These are phyloP conservation scores for Eira barbara DNA, from an alignment of 2,113 vertebrate species.

Conservation along the genomic window DNA sequence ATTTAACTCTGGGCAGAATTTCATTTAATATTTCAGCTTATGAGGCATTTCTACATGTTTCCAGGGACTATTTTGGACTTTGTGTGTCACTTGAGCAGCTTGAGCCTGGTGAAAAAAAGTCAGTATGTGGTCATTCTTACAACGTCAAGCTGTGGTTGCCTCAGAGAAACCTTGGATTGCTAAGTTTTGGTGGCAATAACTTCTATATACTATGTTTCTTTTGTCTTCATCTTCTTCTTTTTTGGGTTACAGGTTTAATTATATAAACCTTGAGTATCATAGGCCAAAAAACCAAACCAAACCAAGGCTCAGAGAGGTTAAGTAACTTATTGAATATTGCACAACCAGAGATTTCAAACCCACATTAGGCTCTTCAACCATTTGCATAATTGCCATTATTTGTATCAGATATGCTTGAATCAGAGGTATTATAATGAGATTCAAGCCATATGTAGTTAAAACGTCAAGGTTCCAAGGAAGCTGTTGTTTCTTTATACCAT, in stretches of 20 bases:
- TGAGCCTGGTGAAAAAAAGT: background rate
- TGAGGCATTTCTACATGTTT: background rate
- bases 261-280: background rate
- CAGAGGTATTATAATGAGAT: background rate
- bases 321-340: background rate
- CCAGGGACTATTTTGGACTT: background rate
- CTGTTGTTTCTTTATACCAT: background rate
- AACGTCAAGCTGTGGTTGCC: background rate
- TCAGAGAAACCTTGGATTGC: background rate
- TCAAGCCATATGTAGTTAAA: background rate
- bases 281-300: background rate
- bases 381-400: background rate
- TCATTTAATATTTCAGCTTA: background rate
- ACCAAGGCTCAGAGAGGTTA: background rate
- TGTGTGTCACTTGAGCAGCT: background rate
- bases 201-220: background rate
- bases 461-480: background rate
- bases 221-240: background rate
- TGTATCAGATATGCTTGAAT: background rate
- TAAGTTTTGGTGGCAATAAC: background rate
- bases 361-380: background rate
- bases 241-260: background rate
- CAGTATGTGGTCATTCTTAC: background rate
- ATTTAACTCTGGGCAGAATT: background rate
- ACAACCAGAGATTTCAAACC: background rate